Conservation (phyloP, 2,888 invertebrate species). For the Nomada hirtipes region DNA sequence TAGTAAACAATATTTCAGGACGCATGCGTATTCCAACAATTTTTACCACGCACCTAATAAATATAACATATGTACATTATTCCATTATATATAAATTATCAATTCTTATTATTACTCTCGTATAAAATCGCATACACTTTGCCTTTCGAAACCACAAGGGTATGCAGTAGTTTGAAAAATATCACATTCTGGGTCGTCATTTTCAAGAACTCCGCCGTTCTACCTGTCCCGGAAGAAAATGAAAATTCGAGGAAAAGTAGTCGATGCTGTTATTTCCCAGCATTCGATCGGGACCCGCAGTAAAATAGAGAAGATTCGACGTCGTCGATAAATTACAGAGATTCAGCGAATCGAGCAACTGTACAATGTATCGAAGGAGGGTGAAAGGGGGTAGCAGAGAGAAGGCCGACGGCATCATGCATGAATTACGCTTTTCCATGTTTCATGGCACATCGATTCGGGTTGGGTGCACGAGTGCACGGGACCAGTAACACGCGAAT, state of each 20-base stretch:
- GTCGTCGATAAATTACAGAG: constrained; percentile 56
- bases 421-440: constrained; percentile 60
- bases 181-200: too few species aligned
- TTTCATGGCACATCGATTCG: constrained; percentile 49
- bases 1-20: too few species aligned
- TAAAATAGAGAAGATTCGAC: neutral
- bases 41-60: too few species aligned
- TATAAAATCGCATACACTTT: too few species aligned
- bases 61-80: too few species aligned
- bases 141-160: too few species aligned
- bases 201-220: too few species aligned
- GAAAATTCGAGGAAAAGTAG: neutral
- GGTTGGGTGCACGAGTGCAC: neutral
- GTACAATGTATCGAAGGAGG: constrained; percentile 35
- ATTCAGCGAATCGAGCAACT: constrained; percentile 54
- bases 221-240: too few species aligned
- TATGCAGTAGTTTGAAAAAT: too few species aligned
- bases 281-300: neutral
- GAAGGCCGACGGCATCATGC: constrained; percentile 44
- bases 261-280: neutral
- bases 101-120: too few species aligned
- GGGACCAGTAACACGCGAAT: constrained; percentile 17
- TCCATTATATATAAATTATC: too few species aligned
- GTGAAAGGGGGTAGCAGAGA: neutral
- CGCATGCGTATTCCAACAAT: too few species aligned